Evolutionary conservation across 2,797 vertebrate genomes (phyloP).

Genomic region (Rhinophrynus dorsalis): DNA sequence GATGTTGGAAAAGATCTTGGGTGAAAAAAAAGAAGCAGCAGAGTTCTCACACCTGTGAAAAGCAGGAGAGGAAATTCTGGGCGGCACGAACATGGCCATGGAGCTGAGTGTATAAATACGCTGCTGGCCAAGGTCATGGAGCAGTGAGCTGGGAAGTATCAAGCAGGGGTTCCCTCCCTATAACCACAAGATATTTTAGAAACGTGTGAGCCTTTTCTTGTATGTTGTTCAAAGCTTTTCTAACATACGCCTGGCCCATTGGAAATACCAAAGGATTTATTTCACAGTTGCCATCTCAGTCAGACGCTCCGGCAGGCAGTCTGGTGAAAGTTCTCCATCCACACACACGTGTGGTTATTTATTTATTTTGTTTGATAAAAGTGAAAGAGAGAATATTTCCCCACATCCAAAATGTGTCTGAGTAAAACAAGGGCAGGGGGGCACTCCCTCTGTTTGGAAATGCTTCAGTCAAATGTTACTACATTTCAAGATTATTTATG

Average conservation of each 20-base stretch:
- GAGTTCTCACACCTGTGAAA: constrained; percentile 45
- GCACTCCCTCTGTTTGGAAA: too few species aligned
- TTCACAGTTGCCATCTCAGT: constrained; percentile 40
- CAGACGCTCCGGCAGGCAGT: constrained; percentile 34
- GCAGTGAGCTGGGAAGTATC: constrained; percentile 42
- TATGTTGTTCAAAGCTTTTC: constrained; percentile 46
- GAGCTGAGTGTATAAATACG: constrained; percentile 39
- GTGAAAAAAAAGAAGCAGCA: constrained; percentile 15
- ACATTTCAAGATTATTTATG: too few species aligned
- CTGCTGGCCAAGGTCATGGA: constrained; percentile 39
- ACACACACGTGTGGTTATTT: too few species aligned
- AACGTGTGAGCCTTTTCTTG: constrained; percentile 48
- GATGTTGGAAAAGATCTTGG: constrained; percentile 38
- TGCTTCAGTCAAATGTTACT: too few species aligned
- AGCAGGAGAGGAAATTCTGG: constrained; percentile 37
- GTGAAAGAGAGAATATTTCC: too few species aligned
- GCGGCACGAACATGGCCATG: constrained; percentile 33
- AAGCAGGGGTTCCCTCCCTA: constrained; percentile 42
- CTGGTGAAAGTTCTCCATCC: constrained; percentile 5
- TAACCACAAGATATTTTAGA: constrained; percentile 50
- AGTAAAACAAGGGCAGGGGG: too few species aligned
- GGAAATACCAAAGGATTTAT: constrained; percentile 45
- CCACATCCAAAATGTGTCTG: too few species aligned
- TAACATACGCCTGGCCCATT: constrained; percentile 37
- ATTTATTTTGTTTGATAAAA: too few species aligned